These are phyloP conservation scores for Dolichoris vasculosae DNA, from an alignment of 1,140 invertebrate genomes.

Conservation along the genomic window DNA sequence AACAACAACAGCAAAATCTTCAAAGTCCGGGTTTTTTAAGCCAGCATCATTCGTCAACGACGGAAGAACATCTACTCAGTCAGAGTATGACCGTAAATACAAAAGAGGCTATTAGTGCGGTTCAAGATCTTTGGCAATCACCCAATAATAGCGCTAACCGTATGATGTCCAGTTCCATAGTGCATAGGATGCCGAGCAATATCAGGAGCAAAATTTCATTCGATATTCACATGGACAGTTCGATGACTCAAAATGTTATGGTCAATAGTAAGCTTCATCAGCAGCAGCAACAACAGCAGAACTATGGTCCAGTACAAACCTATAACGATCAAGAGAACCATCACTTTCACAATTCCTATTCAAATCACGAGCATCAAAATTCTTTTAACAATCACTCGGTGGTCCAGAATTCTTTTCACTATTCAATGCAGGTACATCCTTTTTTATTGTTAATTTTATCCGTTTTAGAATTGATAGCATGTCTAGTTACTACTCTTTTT, in stretches of 20 bases:
- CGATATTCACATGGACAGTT: constrained; percentile 78
- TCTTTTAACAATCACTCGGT: constrained; percentile 57
- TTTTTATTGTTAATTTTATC: not conserved
- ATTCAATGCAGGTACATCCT: constrained; percentile 64
- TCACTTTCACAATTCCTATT: constrained; percentile 65
- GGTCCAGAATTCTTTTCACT: constrained; percentile 67
- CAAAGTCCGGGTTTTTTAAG: constrained; percentile 63
- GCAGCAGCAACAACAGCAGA: constrained; percentile 56
- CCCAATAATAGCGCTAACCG: constrained; percentile 53
- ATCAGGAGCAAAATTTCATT: constrained; percentile 68
- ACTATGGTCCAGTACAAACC: constrained; percentile 55
- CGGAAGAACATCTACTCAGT: constrained; percentile 66
- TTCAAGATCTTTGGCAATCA: constrained; percentile 71
- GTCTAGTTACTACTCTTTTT: no score
- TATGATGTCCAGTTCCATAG: constrained; percentile 58
- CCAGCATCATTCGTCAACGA: constrained; percentile 60
- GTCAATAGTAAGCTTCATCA: constrained; percentile 66
- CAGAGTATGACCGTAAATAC: constrained; percentile 78
- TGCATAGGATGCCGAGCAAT: constrained; percentile 60
- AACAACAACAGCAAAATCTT: constrained; percentile 63
- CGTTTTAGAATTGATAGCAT: no score
- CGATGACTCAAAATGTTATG: constrained; percentile 75
- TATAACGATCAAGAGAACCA: constrained; percentile 70
- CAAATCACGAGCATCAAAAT: constrained; percentile 68
- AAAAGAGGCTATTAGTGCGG: constrained; percentile 75